These are phyloP conservation scores for Periparus ater DNA, from an alignment of 2,797 vertebrate species.

Conservation along the genomic window DNA sequence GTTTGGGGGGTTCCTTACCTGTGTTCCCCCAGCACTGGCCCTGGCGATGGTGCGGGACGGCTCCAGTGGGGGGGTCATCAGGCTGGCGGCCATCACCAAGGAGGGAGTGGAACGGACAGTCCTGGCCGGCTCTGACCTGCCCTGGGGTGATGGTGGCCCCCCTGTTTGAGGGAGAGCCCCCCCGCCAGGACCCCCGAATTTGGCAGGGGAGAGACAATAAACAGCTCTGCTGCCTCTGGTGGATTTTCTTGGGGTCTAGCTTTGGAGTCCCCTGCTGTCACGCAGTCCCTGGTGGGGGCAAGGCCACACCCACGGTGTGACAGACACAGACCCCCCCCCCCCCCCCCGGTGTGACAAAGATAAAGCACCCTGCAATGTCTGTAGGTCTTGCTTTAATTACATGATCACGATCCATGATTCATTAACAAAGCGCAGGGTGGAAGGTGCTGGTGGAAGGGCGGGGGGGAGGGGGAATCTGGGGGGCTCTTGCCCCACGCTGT, in stretches of 20 bases:
- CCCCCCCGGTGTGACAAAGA: background rate
- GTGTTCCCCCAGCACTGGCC: background rate
- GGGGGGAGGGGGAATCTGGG: background rate
- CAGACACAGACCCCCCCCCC: fast-evolving
- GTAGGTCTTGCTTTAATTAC: background rate
- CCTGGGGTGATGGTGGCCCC: background rate
- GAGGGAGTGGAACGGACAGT: background rate
- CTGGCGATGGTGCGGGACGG: background rate
- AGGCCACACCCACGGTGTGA: background rate
- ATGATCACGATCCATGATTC: background rate
- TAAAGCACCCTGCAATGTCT: background rate
- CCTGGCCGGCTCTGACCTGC: background rate
- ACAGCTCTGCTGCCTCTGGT: background rate
- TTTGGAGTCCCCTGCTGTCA: background rate
- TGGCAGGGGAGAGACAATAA: background rate
- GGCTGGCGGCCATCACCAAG: background rate
- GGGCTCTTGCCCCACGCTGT: background rate
- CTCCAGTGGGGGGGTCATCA: background rate
- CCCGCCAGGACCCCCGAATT: fast-evolving
- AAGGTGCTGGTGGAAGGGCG: background rate
- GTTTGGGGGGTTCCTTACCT: background rate
- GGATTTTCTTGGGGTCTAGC: background rate
- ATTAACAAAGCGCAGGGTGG: background rate
- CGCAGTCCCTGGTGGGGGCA: no score
- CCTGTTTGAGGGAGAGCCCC: background rate